Base-by-base conservation (phyloP, 2,113 vertebrate species). In the Paracyprichromis sp. region DNA sequence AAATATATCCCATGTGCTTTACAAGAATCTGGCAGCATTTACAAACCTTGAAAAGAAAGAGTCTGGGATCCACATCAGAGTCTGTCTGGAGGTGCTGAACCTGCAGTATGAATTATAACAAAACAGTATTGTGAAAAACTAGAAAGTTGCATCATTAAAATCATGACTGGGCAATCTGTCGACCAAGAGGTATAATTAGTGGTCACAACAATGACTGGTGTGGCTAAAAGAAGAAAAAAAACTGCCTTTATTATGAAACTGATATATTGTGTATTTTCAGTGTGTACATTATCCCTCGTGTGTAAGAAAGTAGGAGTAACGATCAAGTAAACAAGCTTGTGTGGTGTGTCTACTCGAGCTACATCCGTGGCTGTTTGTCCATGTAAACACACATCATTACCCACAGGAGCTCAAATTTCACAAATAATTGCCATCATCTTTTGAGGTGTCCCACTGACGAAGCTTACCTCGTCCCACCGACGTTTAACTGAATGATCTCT, bases 21-120 rank as follows among this genome's bases (percentile, higher is more conserved):
- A 47, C 2, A 11, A 61, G 26, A 52, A 6, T n/a, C 36, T 61
- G 78, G 61, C 9, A 80, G 40, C 45, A 57, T 83, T 52, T 4
- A 9, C 87, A 92, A 97, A 99, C 99, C 99, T 99, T 89, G 99
- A 99, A 96, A 99, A 99, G 96, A 99, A 99, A 7, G 98, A 99
- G 95, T 99, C 99, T 90, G 99, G 98, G 96, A 99, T 98, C 99
- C 99, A 99, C 97, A 97, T 99, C 24, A 99, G 97, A 57, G 99
- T 99, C 95, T 99, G 99, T 90, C 98, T 97, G 90, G 99, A 99
- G 84, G 99, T 99, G 96, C 98, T 98, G 95, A 99, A 99, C 90
- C 99, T 99, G 89, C 14, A 89, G 92, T 2, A 92, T 12, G 34
- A 63, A 45, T 61, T n/a, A 86, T 78, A 45, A 86, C 71, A 57